A percentile compares a stretch with the other conserved stretches of the same genome.
These are phyloP conservation scores for Xylota segnis DNA, from an alignment of 2,888 invertebrate genomes.

Conservation along the genomic window DNA sequence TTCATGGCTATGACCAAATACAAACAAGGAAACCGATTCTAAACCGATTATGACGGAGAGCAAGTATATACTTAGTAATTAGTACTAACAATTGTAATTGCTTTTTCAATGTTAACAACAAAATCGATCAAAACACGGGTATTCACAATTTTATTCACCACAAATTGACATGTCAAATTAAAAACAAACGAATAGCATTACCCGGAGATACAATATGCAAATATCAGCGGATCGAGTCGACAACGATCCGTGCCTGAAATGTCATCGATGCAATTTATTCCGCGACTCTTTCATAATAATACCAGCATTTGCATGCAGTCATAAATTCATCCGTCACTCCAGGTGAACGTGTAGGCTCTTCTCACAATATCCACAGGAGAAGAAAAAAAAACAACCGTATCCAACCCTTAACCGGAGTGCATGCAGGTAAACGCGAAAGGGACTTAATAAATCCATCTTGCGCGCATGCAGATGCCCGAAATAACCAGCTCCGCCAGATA, in stretches of 20 bases:
- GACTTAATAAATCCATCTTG: slow-evolving; percentile 72
- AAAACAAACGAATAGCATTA: slow-evolving; percentile 34
- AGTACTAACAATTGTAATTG: not conserved
- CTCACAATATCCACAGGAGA: not conserved
- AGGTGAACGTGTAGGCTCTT: slow-evolving; percentile 42
- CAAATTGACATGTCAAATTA: slow-evolving; percentile 73
- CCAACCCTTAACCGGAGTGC: slow-evolving; percentile 34
- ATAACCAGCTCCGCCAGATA: slow-evolving; percentile 31
- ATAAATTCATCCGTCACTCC: slow-evolving; percentile 75
- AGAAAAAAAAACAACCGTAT: not conserved
- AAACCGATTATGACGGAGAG: no score
- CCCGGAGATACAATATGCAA: slow-evolving; percentile 49
- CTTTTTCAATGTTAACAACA: not conserved
- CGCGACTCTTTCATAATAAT: slow-evolving; percentile 45
- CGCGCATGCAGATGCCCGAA: slow-evolving; percentile 63
- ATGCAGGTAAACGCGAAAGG: slow-evolving; percentile 5
- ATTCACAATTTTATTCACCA: slow-evolving; percentile 31
- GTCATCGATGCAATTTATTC: slow-evolving; percentile 66
- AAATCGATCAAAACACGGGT: not conserved
- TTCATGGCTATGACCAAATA: no score
- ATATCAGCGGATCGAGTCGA: slow-evolving; percentile 42
- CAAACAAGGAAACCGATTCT: no score
- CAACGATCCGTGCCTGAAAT: slow-evolving; percentile 52
- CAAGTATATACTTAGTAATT: no score
- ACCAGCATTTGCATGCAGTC: slow-evolving; percentile 68